Base-by-base conservation (phyloP, 1,140 invertebrate genomes). In the Ylistrum balloti region DNA sequence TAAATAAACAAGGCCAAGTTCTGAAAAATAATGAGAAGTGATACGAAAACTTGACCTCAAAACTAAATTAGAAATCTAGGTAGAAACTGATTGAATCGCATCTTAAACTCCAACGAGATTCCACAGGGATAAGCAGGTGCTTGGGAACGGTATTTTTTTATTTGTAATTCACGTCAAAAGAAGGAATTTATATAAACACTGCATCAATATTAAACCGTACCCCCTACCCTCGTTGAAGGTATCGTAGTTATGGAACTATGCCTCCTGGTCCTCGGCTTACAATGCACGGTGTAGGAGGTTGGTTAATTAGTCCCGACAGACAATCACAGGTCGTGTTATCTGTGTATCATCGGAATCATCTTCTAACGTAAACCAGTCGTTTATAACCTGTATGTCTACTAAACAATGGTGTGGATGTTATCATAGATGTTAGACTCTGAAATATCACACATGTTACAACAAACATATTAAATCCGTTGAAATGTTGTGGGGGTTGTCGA, bases 401-500 rank as follows among this genome's bases (percentile, higher is more conserved):
- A 28, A 74, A 74, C 56, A 74, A 74, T 74, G 28, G 5, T n/a
- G 5, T 2, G 3, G 28, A 74, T 74, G 56, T 74, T 74, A 74
- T 74, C 56, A n/a, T n/a, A 28, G 22, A 5, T n/a, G n/a, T n/a
- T n/a, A 45, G 17, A 45, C 41, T 15, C 41, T 17, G 41, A 45
- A 45, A 45, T 45, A 17, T 9, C 7, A 74, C 56, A 74, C 56
- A 74, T 7, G 9, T n/a, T 28, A 74, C n/a, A 74, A 74, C 56
- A 28, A 28, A 74, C 56, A n/a, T 74, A 74, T 28, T 74, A 28
- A 74, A 74, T n/a, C 56, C n/a, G 56, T 74, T 74, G 56, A 74
- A 74, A 74, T 74, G 22, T 74, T 74, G 56, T 28, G 56, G 56
- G 56, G 56, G 22, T 74, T 74, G 56, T 74, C 22, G n/a, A 28